Base-by-base conservation (phyloP, 2,113 vertebrate genomes). In the Lasiurus cinereus region DNA sequence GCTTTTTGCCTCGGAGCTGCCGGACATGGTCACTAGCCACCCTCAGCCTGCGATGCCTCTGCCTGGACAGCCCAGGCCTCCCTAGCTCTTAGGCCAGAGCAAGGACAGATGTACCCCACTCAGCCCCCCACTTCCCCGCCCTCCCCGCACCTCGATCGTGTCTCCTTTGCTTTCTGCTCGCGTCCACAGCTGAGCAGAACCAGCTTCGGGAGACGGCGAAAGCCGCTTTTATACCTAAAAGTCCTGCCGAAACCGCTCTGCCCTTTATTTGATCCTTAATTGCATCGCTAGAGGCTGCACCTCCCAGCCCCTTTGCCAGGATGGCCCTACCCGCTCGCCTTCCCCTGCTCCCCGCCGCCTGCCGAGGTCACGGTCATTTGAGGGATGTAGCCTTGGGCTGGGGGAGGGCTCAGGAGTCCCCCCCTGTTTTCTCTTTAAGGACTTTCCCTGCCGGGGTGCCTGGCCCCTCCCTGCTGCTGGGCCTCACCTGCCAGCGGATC, bases 401-500 rank as follows among this genome's bases (percentile, higher is more conserved):
- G 43, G 48, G 19, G 18, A 13, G 33, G 39, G 43, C 13, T 1
- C 0, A 2, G 16, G 52, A 16, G 0, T 29, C 39, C 48, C 39
- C 33, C 48, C 48, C 31, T 15, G 19, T 59, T 46, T 83, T 27
- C 48, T 76, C 50, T 36, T 67, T 22, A 16, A 82, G 69, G 69
- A 13, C 10, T 69, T 24, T 72, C 66, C 56, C 8, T 14, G 22
- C 8, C 1, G 1, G 21, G 50, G 56, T 0, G 7, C 27, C 50
- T 31, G 46, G 52, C 43, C 18, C 8, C 19, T 14, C n/a, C 43
- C 56, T 1, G 48, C 19, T 10, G 48, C 74, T 1, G 0, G 4
- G 54, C 50, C 39, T 62, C 98, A 99, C 99, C 99, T 99, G 99
- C 99, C 99, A 99, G 93, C 98, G 99, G 98, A 99, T 99, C 91